Base-by-base conservation (phyloP, 2,797 vertebrate species). In the Brachymystax lenok region DNA sequence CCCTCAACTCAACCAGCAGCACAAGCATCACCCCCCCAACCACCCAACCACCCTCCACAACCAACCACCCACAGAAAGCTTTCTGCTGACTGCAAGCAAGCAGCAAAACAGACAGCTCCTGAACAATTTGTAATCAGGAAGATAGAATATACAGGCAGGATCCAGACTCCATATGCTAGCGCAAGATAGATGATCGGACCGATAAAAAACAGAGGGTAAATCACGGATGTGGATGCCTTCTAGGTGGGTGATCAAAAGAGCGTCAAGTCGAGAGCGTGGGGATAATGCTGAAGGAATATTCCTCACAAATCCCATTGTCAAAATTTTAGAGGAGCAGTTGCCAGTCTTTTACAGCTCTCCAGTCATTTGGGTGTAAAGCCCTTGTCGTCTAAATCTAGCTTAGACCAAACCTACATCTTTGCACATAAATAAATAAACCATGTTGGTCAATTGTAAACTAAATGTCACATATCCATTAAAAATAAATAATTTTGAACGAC, bases 181-280 rank as follows among this genome's bases (percentile, higher is more conserved):
- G 68, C 70, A 61, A 90, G 90, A 93, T 78, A 88, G 92, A 93
- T 88, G 90, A 88, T 84, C 70, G 70, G 80, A 76, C 10, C 46
- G 85, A 90, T 91, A 84, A 89, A 86, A 85, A 82, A 88, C 77
- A 72, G 82, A 75, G 87, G 86, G 82, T 88, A 86, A 85, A 90
- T 91, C 88, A 90, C 81, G 67, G 80, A 80, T 80, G 79, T 24
- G 66, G 85, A 83, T 80, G 79, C 83, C 85, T 88, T 79, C 81
- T 82, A 83, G 85, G 86, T 81, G 78, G 81, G 76, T 88, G 90
- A 93, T 92, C 85, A 91, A 92, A 92, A 89, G 87, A 87, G 85
- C 80, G 88, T 85, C 83, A 82, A 74, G 87, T 88, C 80, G 70
- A 51, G 79, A 82, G 86, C 79, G 81, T 1, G 56, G 59, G 80